phyloP scores from a whole-genome alignment of 2,797 vertebrate species.

The Adelosebastes latens region DNA sequence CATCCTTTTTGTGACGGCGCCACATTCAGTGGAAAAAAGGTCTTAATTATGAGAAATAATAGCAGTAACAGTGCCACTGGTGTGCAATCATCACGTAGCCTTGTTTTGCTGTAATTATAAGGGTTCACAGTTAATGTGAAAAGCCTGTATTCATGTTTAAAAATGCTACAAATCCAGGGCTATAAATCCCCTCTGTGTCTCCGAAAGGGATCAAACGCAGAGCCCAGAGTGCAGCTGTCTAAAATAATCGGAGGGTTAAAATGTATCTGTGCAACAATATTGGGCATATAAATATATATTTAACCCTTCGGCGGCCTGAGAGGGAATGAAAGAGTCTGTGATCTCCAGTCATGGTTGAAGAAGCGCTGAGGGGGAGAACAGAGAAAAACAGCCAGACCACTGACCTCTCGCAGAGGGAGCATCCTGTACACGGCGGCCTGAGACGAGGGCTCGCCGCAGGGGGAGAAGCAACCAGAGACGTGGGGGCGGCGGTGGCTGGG shows the following conservation, averaged over 20 bases:
- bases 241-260: slow-evolving; percentile 8
- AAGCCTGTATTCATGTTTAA: slow-evolving; percentile 11
- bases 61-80: background rate
- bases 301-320: slow-evolving; percentile 39
- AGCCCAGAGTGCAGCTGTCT: background rate
- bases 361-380: slow-evolving; percentile 45
- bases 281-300: slow-evolving; percentile 22
- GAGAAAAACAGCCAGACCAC: slow-evolving; percentile 55
- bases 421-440: slow-evolving; percentile 51
- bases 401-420: slow-evolving; percentile 67
- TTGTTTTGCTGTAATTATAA: slow-evolving; percentile 10
- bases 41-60: background rate
- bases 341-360: slow-evolving; percentile 44
- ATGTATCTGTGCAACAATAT: background rate
- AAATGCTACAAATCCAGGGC: background rate
- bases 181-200: background rate
- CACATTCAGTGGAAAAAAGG: background rate
- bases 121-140: slow-evolving; percentile 15
- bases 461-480: slow-evolving; percentile 17
- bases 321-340: slow-evolving; percentile 47
- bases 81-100: background rate
- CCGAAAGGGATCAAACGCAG: background rate
- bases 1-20: background rate
- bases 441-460: slow-evolving; percentile 47
- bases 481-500: background rate